A percentile compares a stretch with the other conserved stretches of the same genome.
Conservation (phyloP, 2,888 invertebrate species). For the Ischnus inquisitorius region DNA sequence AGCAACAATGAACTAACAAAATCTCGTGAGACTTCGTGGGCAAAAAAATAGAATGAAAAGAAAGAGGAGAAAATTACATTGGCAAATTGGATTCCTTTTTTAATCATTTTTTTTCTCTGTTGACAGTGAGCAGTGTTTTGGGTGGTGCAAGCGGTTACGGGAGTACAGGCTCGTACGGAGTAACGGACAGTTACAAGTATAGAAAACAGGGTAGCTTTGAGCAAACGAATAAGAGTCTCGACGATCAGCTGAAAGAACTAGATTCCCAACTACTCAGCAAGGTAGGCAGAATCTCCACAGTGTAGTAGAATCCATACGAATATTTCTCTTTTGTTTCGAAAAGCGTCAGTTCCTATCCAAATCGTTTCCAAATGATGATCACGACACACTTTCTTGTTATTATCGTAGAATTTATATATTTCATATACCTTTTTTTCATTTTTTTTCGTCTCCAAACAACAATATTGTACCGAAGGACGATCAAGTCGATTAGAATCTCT, state of each 20-base stretch:
- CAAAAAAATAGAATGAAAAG: background rate
- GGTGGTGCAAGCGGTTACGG: constrained; percentile 88
- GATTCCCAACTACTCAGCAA: constrained; percentile 91
- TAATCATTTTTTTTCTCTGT: constrained; percentile 68
- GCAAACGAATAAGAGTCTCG: constrained; percentile 91
- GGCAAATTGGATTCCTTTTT: too few relatives aligned
- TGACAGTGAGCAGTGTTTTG: constrained; percentile 87
- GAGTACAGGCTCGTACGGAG: constrained; percentile 87
- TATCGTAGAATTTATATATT: constrained; percentile 59
- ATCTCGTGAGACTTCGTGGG: background rate
- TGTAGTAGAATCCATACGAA: constrained; percentile 70
- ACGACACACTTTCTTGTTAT: constrained; percentile 42
- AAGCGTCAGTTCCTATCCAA: constrained; percentile 71
- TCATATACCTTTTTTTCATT: constrained; percentile 24
- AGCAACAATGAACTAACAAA: constrained; percentile 28
- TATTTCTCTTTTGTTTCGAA: constrained; percentile 33
- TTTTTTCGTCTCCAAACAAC: constrained; percentile 13
- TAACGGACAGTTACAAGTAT: constrained; percentile 87
- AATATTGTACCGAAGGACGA: constrained; percentile 47
- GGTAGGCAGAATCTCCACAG: constrained; percentile 83
- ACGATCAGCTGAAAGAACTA: constrained; percentile 93
- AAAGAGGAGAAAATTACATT: background rate
- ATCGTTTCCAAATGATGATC: constrained; percentile 66
- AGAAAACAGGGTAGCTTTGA: constrained; percentile 89
- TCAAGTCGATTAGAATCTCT: constrained; percentile 28